Evolutionary conservation across 2,888 invertebrate species (phyloP).

Genomic region (Fabriciana adippe): DNA sequence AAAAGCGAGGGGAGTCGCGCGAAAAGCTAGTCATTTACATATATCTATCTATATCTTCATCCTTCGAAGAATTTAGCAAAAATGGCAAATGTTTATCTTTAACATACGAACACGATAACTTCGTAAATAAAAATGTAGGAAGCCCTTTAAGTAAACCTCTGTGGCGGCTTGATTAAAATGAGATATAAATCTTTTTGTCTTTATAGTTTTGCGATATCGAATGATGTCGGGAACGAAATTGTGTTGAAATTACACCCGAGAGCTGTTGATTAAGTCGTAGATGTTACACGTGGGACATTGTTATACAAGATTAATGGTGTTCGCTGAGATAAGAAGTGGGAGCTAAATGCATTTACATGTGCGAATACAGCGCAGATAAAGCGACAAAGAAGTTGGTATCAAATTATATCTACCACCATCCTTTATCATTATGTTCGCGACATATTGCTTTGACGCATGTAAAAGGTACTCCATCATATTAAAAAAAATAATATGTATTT

Average conservation of each 20-base stretch:
- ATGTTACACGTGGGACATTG: conserved; percentile 70
- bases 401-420: conserved; percentile 55
- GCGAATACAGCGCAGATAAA: conserved; percentile 78
- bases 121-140: conserved; percentile 33
- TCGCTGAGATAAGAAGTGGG: conserved; percentile 73
- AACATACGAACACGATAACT: conserved; percentile 25
- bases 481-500: not conserved
- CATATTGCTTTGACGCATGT: conserved; percentile 22
- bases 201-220: conserved; percentile 43
- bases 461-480: conserved; percentile 4
- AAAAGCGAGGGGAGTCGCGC: too few relatives aligned
- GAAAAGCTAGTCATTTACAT: too few relatives aligned
- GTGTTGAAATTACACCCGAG: conserved; percentile 54
- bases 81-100: conserved; percentile 21
- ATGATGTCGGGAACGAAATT: conserved; percentile 51
- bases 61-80: conserved; percentile 24
- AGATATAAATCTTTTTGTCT: conserved; percentile 45
- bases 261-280: conserved; percentile 72
- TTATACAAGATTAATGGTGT: conserved; percentile 82
- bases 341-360: conserved; percentile 82
- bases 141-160: conserved; percentile 34
- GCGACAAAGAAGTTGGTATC: conserved; percentile 70
- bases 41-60: too few relatives aligned
- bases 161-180: conserved; percentile 42
- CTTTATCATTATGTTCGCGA: conserved; percentile 36